Evolutionary conservation across 2,888 invertebrate species (phyloP).

Genomic region (Mylabris sibirica): DNA sequence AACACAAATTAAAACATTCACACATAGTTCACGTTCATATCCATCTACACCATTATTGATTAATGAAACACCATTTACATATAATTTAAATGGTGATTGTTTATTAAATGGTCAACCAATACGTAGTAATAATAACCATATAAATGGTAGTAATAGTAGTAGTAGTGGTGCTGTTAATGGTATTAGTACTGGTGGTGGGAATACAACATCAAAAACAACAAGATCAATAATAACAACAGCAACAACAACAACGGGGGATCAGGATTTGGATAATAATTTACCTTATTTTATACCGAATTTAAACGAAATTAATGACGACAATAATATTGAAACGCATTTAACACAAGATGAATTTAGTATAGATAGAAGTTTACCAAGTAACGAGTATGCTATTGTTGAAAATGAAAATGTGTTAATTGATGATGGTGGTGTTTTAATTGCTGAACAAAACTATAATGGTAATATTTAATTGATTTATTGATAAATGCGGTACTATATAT

Average conservation of each 20-base stretch:
- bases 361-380: conserved; percentile 22
- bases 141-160: background rate
- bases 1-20: conserved; percentile 49
- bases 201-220: background rate
- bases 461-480: conserved; percentile 37
- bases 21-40: conserved; percentile 73
- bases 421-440: conserved; percentile 46
- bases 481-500: conserved; percentile 1
- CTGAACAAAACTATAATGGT: conserved; percentile 45
- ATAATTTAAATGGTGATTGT: conserved; percentile 57
- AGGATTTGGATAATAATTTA: conserved; percentile 19
- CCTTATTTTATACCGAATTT: conserved; percentile 28
- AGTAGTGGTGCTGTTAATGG: background rate
- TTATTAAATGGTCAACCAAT: conserved; percentile 60
- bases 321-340: conserved; percentile 34
- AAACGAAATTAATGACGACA: conserved; percentile 41
- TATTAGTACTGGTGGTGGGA: background rate
- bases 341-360: conserved; percentile 29
- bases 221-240: conserved; percentile 7
- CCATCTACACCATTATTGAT: conserved; percentile 75
- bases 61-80: conserved; percentile 56
- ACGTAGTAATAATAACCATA: conserved; percentile 43
- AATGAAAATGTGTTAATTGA: conserved; percentile 45
- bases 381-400: conserved; percentile 43
- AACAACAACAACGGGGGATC: conserved; percentile 13